phyloP scores from a whole-genome alignment of 2,888 invertebrate species.

The Cataglyphis albicans region DNA sequence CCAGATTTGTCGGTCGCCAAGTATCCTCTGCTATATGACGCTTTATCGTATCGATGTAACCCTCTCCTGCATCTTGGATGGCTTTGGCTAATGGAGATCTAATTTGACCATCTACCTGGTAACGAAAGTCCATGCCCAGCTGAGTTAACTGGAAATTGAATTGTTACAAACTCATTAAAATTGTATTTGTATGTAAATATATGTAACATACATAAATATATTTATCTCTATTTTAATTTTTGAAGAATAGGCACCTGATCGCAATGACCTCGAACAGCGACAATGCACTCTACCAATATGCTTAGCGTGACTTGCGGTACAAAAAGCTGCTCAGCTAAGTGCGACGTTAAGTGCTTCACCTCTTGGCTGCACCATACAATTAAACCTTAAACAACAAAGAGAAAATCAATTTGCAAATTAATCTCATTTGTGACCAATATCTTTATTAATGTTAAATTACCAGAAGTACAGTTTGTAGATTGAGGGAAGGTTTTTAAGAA shows the following conservation, averaged over 20 bases:
- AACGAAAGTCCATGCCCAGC: slow-evolving; percentile 95
- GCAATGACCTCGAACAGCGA: slow-evolving; percentile 92
- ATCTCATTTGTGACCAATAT: too few relatives aligned
- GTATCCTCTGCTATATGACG: slow-evolving; percentile 92
- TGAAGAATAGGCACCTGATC: slow-evolving; percentile 86
- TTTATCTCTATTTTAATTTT: not conserved
- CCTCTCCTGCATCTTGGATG: slow-evolving; percentile 92
- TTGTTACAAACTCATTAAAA: slow-evolving; percentile 28
- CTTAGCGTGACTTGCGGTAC: slow-evolving; percentile 95
- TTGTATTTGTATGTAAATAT: not conserved
- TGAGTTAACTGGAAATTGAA: slow-evolving; percentile 86
- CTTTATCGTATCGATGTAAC: slow-evolving; percentile 93
- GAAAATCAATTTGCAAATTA: not conserved
- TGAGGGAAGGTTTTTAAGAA: slow-evolving; percentile 94
- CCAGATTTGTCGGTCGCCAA: slow-evolving; percentile 94
- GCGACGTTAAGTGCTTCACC: slow-evolving; percentile 92
- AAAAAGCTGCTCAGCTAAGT: slow-evolving; percentile 95
- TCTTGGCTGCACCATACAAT: slow-evolving; percentile 97
- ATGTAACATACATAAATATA: not conserved
- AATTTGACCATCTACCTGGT: slow-evolving; percentile 95
- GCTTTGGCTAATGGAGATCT: slow-evolving; percentile 92
- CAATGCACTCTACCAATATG: slow-evolving; percentile 94
- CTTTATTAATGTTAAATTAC: slow-evolving; percentile 84
- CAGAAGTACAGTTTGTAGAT: slow-evolving; percentile 91
- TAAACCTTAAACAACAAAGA: slow-evolving; percentile 88